Conservation (phyloP, 2,888 invertebrate genomes). For the Sisyra terminalis region DNA sequence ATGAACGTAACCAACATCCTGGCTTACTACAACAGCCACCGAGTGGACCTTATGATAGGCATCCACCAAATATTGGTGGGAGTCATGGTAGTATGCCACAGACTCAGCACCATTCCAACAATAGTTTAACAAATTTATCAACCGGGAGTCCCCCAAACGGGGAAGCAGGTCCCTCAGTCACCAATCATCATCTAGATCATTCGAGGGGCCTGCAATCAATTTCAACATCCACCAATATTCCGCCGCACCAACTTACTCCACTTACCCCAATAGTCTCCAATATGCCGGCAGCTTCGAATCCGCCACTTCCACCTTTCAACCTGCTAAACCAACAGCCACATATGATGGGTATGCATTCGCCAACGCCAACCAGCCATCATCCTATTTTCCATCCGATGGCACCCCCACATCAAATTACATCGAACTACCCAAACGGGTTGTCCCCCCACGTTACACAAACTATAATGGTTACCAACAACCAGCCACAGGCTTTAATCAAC, state of each 20-base stretch:
- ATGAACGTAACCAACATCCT: conserved; percentile 38
- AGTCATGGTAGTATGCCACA: conserved; percentile 30
- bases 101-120: conserved; percentile 18
- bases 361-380: conserved; percentile 16
- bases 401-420: conserved; percentile 16
- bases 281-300: conserved; percentile 14
- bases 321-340: conserved; percentile 24
- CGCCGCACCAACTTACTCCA: conserved; percentile 35
- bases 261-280: conserved; percentile 25
- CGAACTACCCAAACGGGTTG: conserved; percentile 68
- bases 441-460: conserved; percentile 67
- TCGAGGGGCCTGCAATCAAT: conserved; percentile 84
- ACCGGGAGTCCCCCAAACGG: conserved; percentile 84
- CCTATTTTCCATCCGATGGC: conserved; percentile 19
- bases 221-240: conserved; percentile 47
- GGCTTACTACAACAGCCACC: conserved; percentile 28
- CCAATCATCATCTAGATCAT: conserved; percentile 42
- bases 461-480: conserved; percentile 42
- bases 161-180: conserved; percentile 89
- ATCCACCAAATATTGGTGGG: conserved; percentile 40
- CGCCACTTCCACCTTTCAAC: conserved; percentile 15
- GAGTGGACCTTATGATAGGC: conserved; percentile 29
- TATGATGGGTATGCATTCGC: conserved; percentile 13
- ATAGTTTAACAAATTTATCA: conserved; percentile 30
- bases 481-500: conserved; percentile 25